Evolutionary conservation across 2,888 invertebrate genomes (phyloP).

Genomic region (Ornithoptera alexandrae): DNA sequence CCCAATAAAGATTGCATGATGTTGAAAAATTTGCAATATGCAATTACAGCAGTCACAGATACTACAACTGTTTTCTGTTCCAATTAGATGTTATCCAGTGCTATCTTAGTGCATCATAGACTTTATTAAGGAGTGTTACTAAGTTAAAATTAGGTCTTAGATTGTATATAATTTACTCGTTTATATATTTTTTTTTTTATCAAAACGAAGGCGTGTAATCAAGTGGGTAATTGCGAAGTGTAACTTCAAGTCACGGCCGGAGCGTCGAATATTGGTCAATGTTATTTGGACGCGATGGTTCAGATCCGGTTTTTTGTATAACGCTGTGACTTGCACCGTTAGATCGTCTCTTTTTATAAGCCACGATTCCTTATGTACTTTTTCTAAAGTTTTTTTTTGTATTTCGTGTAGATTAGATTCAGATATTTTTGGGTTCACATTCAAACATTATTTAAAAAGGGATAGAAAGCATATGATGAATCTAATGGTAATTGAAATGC

Average conservation of each 20-base stretch:
- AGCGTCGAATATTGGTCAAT: slow-evolving; percentile 37
- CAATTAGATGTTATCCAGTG: neutral
- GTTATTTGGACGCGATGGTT: slow-evolving; percentile 29
- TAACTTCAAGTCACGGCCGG: slow-evolving; percentile 39
- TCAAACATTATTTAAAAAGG: neutral
- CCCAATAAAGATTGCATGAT: too few species aligned
- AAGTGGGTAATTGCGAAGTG: slow-evolving; percentile 37
- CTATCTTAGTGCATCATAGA: neutral
- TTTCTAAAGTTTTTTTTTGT: neutral
- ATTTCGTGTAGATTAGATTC: neutral
- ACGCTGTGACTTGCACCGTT: slow-evolving; percentile 13
- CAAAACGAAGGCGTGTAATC: slow-evolving; percentile 13
- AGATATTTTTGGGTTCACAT: neutral
- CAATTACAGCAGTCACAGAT: neutral
- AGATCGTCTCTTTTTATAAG: slow-evolving; percentile 14
- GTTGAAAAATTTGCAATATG: neutral
- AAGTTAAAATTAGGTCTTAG: neutral
- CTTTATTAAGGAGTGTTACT: slow-evolving; percentile 3
- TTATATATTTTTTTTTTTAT: slow-evolving; percentile 11
- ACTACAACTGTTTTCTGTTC: neutral
- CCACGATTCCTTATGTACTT: neutral
- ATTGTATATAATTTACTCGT: neutral
- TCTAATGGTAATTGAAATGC: too few species aligned
- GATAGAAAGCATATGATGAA: neutral
- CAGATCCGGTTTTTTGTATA: slow-evolving; percentile 31